Conservation (phyloP, 2,888 invertebrate genomes). For the Drosophila ezoana region DNA sequence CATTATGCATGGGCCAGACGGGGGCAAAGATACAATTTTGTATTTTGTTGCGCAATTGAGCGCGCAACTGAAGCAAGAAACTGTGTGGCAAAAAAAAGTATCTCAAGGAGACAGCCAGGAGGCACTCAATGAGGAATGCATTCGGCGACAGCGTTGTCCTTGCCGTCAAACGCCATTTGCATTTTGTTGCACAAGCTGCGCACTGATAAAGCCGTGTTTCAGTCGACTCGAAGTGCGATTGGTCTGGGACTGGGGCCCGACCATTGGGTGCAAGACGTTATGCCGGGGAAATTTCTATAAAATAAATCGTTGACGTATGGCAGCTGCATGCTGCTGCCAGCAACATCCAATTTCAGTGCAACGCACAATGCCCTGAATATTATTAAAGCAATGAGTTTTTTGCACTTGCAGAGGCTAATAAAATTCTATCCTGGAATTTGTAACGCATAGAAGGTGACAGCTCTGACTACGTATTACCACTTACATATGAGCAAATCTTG, state of each 20-base stretch:
- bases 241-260: not conserved
- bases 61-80: slow-evolving; percentile 72
- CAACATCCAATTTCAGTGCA: slow-evolving; percentile 71
- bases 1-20: slow-evolving; percentile 52
- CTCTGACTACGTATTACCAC: too few species aligned
- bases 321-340: slow-evolving; percentile 30
- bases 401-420: too few species aligned
- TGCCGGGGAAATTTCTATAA: slow-evolving; percentile 35
- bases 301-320: slow-evolving; percentile 72
- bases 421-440: too few species aligned
- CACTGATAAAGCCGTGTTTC: slow-evolving; percentile 57
- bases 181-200: slow-evolving; percentile 40
- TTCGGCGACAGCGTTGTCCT: slow-evolving; percentile 54
- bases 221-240: slow-evolving; percentile 9
- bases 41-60: slow-evolving; percentile 80
- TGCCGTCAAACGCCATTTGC: slow-evolving; percentile 61
- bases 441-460: too few species aligned
- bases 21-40: slow-evolving; percentile 53
- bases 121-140: slow-evolving; percentile 70
- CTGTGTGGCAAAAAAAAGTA: slow-evolving; percentile 33
- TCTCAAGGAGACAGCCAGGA: slow-evolving; percentile 35
- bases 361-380: slow-evolving; percentile 48
- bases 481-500: too few species aligned
- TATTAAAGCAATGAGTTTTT: slow-evolving; percentile 53
- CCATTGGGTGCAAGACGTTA: slow-evolving; percentile 1